Base-by-base conservation (phyloP, 2,113 vertebrate genomes). In the Sturnira hondurensis region DNA sequence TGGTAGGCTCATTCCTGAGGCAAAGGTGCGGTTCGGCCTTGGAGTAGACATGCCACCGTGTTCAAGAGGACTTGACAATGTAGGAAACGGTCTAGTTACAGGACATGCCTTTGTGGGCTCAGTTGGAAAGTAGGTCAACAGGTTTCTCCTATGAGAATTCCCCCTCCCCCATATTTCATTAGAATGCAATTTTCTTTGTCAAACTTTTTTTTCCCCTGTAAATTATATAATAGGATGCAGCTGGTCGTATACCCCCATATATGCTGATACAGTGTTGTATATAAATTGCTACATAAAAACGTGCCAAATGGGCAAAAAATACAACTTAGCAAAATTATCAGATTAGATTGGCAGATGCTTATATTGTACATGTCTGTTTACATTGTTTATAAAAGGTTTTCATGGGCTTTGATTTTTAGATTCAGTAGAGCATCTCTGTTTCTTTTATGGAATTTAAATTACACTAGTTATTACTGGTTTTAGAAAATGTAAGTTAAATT, bases 401-500 rank as follows among this genome's bases (percentile, higher is more conserved):
- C 91, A 93, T 89, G 92, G 78, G 94, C 93, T 98, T 97, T 98
- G 97, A 97, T 96, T 98, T 98, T 97, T 96, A 97, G 86, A 95
- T 97, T 97, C 47, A 31, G 95, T 96, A 95, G 80, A 81, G 81
- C 78, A 92, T 97, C 92, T 97, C 95, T 97, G 36, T 98, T 94
- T 98, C 95, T 98, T 97, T 98, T 98, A 97, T 95, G 91, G 97
- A 93, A 97, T 98, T 84, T 97, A 96, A 98, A 98, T 98, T 96
- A 97, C 85, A 96, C 92, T 98, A 93, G 95, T 98, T 98, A 98
- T 98, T 98, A 98, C 93, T n/a, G 70, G 91, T 14, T 96, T 98
- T 98, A 97, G 93, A 97, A 97, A 98, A 98, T 92, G 91, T 58
- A 95, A 97, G 97, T 97, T 97, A 96, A 94, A 97, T 98, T 97